Evolutionary conservation across 2,113 vertebrate species (phyloP), one percentile per base, ranked within the genome.

Genomic region (Dipodomys merriami): DNA sequence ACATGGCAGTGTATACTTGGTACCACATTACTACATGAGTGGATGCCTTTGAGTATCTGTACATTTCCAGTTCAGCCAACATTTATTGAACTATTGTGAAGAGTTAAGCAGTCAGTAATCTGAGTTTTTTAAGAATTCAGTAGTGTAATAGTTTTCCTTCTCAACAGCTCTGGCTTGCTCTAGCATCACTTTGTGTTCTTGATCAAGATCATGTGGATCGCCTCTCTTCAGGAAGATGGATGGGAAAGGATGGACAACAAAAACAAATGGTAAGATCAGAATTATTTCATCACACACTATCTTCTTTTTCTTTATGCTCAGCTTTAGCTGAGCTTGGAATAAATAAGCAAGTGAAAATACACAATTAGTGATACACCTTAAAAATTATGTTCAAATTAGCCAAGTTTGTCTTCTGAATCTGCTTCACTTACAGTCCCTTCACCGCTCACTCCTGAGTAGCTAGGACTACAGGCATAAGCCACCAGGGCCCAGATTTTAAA

Each of bases 241-340:
- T 99, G 99, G 99, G 99, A 90, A 99, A 99, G 96, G 99, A 99
- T 0, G 99, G 99, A 53, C 99, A 99, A 78, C 99, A 99, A 97
- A 99, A 99, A 90, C 99, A 99, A 97, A 99, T 99, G 99, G 99
- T 99, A 93, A 98, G 98, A 86, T 29, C 67, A 65, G 23, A 83
- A 46, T 33, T 85, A 39, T 22, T 77, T 44, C 39, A 8, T 81
- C 44, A 81, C 49, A 83, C 65, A 62, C 19, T 74, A 62, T n/a
- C 53, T 93, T 68, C 12, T 7, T 23, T 89, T 88, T 90, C 27
- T 88, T 83, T 78, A 33, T 33, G 23, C 2, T 83, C 39, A 90
- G 7, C 30, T 11, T 29, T 64, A 90, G 15, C 44, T 86, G 93
- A 78, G 12, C 15, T 35, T 81, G 18, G 33, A 30, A 9, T 11